Conservation (phyloP, 2,113 vertebrate species). For the Perca flavescens region DNA sequence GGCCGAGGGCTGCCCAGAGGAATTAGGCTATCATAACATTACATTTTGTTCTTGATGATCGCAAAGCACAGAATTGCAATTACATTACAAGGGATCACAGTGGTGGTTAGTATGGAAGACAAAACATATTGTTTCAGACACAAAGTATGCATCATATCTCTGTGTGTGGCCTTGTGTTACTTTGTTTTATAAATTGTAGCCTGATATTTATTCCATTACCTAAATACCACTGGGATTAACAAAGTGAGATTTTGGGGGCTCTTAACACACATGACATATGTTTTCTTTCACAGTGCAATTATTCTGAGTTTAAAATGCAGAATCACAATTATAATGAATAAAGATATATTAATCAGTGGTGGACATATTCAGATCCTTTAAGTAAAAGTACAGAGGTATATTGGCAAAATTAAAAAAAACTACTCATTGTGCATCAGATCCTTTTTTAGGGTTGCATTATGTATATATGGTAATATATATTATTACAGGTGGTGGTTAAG, state of each 20-base stretch:
- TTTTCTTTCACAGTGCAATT: not conserved
- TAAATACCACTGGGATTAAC: slow-evolving; percentile 14
- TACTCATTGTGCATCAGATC: too few species aligned
- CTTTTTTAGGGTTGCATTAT: too few species aligned
- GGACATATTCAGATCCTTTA: not conserved
- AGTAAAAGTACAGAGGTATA: not conserved
- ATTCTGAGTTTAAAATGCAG: not conserved
- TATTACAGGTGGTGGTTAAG: too few species aligned
- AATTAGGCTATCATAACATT: slow-evolving; percentile 67
- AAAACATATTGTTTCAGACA: slow-evolving; percentile 56
- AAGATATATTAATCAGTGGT: not conserved
- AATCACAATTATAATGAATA: not conserved
- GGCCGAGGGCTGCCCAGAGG: slow-evolving; percentile 40
- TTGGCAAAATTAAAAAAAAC: too few species aligned
- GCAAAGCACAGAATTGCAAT: slow-evolving; percentile 46
- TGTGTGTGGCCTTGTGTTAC: slow-evolving; percentile 60
- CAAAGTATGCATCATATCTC: slow-evolving; percentile 12
- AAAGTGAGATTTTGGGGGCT: not conserved
- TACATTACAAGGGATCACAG: slow-evolving; percentile 25
- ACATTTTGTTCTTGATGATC: slow-evolving; percentile 60
- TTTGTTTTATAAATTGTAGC: slow-evolving; percentile 22
- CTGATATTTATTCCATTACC: slow-evolving; percentile 33
- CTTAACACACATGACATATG: slow-evolving; percentile 1
- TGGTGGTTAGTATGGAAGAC: slow-evolving; percentile 47
- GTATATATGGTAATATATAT: too few species aligned